Base-by-base conservation (phyloP, 2,888 invertebrate species). In the Drosophila kanekoi region DNA sequence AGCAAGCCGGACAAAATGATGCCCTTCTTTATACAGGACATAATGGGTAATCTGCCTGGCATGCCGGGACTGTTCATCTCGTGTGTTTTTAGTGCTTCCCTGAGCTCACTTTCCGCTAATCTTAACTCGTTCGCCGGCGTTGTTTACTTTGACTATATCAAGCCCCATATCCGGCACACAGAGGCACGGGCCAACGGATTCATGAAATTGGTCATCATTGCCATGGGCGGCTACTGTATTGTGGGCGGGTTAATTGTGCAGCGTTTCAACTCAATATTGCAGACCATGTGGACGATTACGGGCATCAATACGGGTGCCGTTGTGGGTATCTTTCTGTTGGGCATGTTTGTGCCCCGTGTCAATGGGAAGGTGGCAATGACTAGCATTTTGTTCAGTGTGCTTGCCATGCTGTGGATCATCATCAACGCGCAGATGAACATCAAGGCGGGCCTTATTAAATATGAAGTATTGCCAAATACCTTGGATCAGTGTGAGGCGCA, bases 341-440 rank as follows among this genome's bases (percentile, higher is more conserved):
- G 95, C 20, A 95, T 96, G 93, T 92, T 95, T 72, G 92, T 95
- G 61, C 95, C 96, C 0, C 95, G 94, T 91, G 93, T 94, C 2
- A 94, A 94, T 87, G 93, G 90, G 6, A 91, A 89, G 75, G 92
- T 90, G 18, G 92, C 91, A 0, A 75, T 91, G n/a, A 73, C 77
- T 4, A 89, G 90, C 11, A 87, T 91, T 35, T 33, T 86, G 13
- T 87, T 90, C 49, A 91, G 91, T 66, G 79, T 92, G n/a, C 3
- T 78, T 0, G 62, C 48, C 18, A 87, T 92, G 80, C 41, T 86
- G 0, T 91, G 91, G 90, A 76, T 92, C 48, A 88, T 91, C n/a
- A 47, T 88, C 11, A 90, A 91, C 32, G 87, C 83, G 3, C 91
- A 91, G 74, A 51, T 90, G 10, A 84, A 74, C 53, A 63, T 91